Conservation (phyloP, 2,888 invertebrate species). For the Pseudococcus longispinus region DNA sequence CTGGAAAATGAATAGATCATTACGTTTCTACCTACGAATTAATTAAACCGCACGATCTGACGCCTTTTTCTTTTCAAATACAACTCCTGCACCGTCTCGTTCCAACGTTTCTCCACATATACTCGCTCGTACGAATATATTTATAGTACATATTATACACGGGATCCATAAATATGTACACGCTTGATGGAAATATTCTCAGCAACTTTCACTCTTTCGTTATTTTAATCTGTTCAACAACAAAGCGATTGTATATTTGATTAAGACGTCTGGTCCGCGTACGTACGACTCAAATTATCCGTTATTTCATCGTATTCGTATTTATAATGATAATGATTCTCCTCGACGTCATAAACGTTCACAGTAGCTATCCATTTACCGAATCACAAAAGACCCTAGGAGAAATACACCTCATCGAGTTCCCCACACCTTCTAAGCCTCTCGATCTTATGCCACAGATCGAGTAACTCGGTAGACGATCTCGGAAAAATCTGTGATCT, state of each 20-base stretch:
- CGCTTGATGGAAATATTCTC: conserved; percentile 41
- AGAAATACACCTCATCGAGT: background rate
- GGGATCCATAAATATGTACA: background rate
- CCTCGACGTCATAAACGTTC: background rate
- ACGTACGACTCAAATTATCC: conserved; percentile 1
- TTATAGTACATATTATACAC: background rate
- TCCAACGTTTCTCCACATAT: background rate
- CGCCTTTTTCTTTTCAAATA: background rate
- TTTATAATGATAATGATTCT: background rate
- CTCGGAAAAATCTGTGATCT: background rate
- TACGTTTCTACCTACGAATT: background rate
- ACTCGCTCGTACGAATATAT: background rate
- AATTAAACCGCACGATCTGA: background rate
- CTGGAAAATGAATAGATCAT: background rate
- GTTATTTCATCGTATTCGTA: background rate
- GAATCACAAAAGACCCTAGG: background rate
- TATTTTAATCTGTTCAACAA: conserved; percentile 24
- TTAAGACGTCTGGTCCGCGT: background rate
- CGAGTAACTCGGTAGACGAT: background rate
- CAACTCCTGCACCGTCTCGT: background rate
- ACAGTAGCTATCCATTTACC: background rate
- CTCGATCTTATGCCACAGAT: background rate
- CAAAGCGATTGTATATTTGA: conserved; percentile 38
- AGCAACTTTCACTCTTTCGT: conserved; percentile 43
- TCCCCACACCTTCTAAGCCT: background rate